Conservation (phyloP, 2,113 vertebrate species). For the Pangasianodon hypophthalmus region DNA sequence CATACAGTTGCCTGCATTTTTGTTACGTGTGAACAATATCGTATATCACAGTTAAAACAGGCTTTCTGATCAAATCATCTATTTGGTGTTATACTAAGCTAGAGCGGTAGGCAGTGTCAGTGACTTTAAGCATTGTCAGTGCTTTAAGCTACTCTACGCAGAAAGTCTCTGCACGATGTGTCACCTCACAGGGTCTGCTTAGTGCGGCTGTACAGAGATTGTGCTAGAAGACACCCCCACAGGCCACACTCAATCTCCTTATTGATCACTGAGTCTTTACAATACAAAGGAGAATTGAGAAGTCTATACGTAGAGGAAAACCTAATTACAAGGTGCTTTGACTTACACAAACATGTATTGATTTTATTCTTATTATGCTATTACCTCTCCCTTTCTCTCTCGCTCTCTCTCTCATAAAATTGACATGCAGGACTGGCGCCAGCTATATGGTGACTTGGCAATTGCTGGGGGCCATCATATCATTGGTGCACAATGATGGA, state of each 20-base stretch:
- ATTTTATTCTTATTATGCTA: slow-evolving; percentile 3
- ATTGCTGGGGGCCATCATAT: not conserved
- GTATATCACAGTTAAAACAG: not conserved
- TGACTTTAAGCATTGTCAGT: not conserved
- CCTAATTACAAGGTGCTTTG: slow-evolving; percentile 36
- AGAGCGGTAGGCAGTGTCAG: not conserved
- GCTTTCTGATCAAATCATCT: not conserved
- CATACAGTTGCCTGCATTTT: not conserved
- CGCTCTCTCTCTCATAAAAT: not conserved
- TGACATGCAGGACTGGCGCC: not conserved
- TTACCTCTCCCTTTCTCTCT: not conserved
- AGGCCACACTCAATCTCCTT: slow-evolving; percentile 11
- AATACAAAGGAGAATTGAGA: slow-evolving; percentile 3
- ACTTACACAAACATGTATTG: not conserved
- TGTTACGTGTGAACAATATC: not conserved
- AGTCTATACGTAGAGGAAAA: slow-evolving; percentile 33
- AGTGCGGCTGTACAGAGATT: not conserved
- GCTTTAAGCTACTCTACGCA: not conserved
- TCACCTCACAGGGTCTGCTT: not conserved
- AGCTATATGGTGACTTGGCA: not conserved
- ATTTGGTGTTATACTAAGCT: not conserved
- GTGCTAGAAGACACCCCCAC: not conserved
- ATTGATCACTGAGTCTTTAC: slow-evolving; percentile 39
- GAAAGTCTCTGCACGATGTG: not conserved
- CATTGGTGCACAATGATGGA: not conserved